Evolutionary conservation across 2,888 invertebrate genomes (phyloP).

Genomic region (Sylvicola cinctus): DNA sequence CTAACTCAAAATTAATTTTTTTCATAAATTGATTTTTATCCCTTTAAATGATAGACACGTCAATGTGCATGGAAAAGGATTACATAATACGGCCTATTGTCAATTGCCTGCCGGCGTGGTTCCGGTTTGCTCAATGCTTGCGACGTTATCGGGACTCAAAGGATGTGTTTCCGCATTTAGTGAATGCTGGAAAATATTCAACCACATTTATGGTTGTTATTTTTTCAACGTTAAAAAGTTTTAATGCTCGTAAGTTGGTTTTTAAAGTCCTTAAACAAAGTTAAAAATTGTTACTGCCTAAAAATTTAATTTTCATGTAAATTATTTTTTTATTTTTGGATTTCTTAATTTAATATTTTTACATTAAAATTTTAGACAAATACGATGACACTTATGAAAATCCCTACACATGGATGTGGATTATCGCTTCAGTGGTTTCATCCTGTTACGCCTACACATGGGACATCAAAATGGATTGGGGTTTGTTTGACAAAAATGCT

Average conservation of each 20-base stretch:
- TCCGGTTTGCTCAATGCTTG: slow-evolving; percentile 91
- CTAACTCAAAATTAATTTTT: slow-evolving; percentile 3
- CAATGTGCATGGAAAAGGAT: slow-evolving; percentile 47
- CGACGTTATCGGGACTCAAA: slow-evolving; percentile 85
- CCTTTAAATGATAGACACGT: slow-evolving; percentile 26
- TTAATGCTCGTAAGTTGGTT: slow-evolving; percentile 34
- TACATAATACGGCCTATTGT: slow-evolving; percentile 66
- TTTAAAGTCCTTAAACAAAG: slow-evolving; percentile 1
- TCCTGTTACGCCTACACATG: slow-evolving; percentile 92
- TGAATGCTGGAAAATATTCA: slow-evolving; percentile 95
- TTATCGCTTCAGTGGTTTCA: slow-evolving; percentile 62
- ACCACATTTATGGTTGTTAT: slow-evolving; percentile 90
- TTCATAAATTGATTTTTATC: slow-evolving; percentile 1
- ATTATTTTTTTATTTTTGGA: too few species aligned
- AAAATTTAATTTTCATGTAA: too few species aligned
- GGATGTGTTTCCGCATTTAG: slow-evolving; percentile 87
- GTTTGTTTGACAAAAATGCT: slow-evolving; percentile 75
- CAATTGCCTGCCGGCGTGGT: slow-evolving; percentile 89
- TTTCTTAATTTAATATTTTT: neutral
- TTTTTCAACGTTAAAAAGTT: slow-evolving; percentile 50
- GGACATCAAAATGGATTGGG: slow-evolving; percentile 99
- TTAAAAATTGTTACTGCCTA: too few species aligned
- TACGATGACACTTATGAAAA: slow-evolving; percentile 45
- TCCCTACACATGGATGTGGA: slow-evolving; percentile 80
- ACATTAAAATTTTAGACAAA: slow-evolving; percentile 24